Conservation (phyloP, 2,113 vertebrate genomes). For the Suncus etruscus region DNA sequence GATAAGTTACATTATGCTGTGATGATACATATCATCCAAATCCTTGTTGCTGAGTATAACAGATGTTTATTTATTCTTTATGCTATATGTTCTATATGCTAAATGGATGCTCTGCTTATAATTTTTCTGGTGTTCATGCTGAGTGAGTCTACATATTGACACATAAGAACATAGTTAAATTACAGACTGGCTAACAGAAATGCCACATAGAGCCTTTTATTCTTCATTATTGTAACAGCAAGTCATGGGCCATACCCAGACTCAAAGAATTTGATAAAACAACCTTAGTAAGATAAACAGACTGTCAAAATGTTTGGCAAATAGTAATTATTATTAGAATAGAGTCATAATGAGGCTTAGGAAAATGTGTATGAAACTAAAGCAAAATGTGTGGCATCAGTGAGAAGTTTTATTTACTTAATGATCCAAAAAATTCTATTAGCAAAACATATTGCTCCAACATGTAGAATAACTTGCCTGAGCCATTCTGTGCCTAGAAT, state of each 20-base stretch:
- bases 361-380: conserved; percentile 34
- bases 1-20: not conserved
- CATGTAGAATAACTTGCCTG: conserved; percentile 46
- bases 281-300: conserved; percentile 26
- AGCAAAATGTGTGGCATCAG: conserved; percentile 55
- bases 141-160: conserved; percentile 27
- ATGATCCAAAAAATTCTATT: conserved; percentile 40
- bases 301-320: conserved; percentile 53
- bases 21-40: conserved; percentile 19
- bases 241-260: conserved; percentile 27
- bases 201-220: not conserved
- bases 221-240: conserved; percentile 52
- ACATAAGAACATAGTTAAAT: not conserved
- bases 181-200: not conserved
- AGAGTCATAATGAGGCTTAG: conserved; percentile 36
- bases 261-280: conserved; percentile 15
- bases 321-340: conserved; percentile 62
- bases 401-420: conserved; percentile 62
- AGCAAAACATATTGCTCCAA: conserved; percentile 27
- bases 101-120: not conserved
- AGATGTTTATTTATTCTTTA: conserved; percentile 20
- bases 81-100: not conserved
- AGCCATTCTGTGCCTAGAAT: conserved; percentile 51
- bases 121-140: not conserved
- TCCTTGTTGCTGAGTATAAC: not conserved